These are phyloP conservation scores for Morone chrysops DNA, from an alignment of 2,113 vertebrate species.

Conservation along the genomic window DNA sequence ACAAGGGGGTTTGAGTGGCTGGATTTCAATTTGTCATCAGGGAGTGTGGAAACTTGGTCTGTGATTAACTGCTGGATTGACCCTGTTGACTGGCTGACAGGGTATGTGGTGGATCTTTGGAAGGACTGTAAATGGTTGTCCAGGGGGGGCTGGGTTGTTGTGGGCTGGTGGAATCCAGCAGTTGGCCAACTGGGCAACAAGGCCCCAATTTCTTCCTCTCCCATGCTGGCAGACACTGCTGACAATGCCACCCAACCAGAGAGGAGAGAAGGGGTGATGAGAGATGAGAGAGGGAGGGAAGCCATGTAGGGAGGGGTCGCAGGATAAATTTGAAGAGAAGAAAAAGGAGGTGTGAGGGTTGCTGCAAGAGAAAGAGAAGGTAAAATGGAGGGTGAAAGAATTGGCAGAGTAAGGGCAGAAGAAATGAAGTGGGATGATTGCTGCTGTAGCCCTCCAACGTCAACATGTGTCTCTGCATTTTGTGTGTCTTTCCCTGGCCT, in stretches of 20 bases:
- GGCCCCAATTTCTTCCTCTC: conserved; percentile 19
- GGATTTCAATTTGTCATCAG: background rate
- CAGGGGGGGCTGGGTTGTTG: conserved; percentile 15
- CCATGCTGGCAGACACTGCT: background rate
- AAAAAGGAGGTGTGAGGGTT: background rate
- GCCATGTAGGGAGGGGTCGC: background rate
- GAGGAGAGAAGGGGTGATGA: background rate
- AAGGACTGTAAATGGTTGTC: conserved; percentile 21
- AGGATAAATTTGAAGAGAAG: conserved; percentile 20
- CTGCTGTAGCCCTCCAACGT: background rate
- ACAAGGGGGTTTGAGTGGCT: background rate
- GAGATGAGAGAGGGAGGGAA: background rate
- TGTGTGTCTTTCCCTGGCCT: background rate
- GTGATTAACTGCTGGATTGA: conserved; percentile 11
- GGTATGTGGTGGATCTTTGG: background rate
- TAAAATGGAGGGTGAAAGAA: background rate
- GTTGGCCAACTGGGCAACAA: conserved; percentile 43
- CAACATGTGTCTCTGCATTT: background rate
- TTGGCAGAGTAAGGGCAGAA: background rate
- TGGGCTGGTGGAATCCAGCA: conserved; percentile 46
- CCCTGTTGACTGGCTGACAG: background rate
- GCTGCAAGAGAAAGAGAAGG: conserved; percentile 5
- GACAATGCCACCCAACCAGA: background rate
- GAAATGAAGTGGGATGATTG: background rate
- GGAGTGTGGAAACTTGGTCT: background rate